Conservation (phyloP, 2,797 vertebrate species). For the Mareca strepera region DNA sequence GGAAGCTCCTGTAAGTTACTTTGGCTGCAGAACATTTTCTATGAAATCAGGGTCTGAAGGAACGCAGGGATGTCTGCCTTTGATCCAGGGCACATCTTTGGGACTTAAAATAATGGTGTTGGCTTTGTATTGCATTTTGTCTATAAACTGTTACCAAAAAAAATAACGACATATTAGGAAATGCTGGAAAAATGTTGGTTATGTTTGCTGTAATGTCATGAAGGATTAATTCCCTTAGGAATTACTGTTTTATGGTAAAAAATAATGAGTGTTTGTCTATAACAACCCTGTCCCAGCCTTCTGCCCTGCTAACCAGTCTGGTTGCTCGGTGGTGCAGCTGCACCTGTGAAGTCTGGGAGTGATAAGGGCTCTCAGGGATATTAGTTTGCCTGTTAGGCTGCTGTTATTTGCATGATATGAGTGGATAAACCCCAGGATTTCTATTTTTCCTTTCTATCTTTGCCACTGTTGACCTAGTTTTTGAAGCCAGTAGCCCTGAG, state of each 20-base stretch:
- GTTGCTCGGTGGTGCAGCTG: not conserved
- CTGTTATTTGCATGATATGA: not conserved
- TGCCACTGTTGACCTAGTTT: conserved; percentile 12
- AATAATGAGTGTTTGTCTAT: fast-evolving
- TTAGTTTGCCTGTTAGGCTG: not conserved
- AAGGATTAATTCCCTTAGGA: not conserved
- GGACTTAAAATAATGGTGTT: not conserved
- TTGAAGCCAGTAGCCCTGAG: not conserved
- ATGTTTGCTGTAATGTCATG: not conserved
- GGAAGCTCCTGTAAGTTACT: not conserved
- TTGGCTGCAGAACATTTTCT: not conserved
- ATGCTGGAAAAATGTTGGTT: not conserved
- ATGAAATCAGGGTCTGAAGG: not conserved
- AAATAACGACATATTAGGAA: not conserved
- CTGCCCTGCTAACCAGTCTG: not conserved
- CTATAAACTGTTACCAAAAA: not conserved
- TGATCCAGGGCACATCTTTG: not conserved
- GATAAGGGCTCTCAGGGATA: not conserved
- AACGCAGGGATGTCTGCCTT: fast-evolving
- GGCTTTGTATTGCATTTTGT: not conserved
- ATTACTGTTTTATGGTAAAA: not conserved
- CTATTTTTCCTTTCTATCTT: not conserved
- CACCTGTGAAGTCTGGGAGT: not conserved
- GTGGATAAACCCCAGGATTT: not conserved
- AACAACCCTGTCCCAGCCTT: too few species aligned